A percentile compares a stretch with the other conserved stretches of the same genome.
These are phyloP conservation scores for Protodeltote pygarga DNA, from an alignment of 2,888 invertebrate genomes.

Conservation along the genomic window DNA sequence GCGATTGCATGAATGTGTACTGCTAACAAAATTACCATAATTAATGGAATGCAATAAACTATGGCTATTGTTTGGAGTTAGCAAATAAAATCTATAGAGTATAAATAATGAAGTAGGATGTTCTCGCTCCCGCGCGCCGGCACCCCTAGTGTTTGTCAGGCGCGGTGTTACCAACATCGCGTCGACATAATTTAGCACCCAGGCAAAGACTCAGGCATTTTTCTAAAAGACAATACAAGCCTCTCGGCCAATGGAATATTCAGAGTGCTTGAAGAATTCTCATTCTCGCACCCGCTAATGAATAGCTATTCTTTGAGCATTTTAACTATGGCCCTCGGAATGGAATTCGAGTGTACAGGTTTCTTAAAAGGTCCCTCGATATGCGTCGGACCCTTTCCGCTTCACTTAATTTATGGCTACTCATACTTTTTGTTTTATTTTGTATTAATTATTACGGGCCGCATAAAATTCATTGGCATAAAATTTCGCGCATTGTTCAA, in stretches of 20 bases:
- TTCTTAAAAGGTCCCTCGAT: conserved; percentile 85
- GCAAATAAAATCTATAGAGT: conserved; percentile 65
- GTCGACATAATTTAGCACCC: conserved; percentile 80
- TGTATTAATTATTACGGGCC: conserved; percentile 77
- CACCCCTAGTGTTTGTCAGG: conserved; percentile 60
- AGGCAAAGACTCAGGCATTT: conserved; percentile 74
- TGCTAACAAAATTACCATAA: conserved; percentile 42
- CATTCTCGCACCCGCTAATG: conserved; percentile 87
- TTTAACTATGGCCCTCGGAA: conserved; percentile 85
- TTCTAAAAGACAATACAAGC: conserved; percentile 84
- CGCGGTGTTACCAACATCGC: conserved; percentile 64
- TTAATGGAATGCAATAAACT: conserved; percentile 56
- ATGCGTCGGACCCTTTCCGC: conserved; percentile 84
- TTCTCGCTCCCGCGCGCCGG: conserved; percentile 51
- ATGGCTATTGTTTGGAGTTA: conserved; percentile 58
- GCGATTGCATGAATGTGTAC: conserved; percentile 23
- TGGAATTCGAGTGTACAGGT: conserved; percentile 85
- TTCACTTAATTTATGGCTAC: conserved; percentile 82
- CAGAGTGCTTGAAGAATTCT: conserved; percentile 84
- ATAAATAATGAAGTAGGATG: conserved; percentile 77
- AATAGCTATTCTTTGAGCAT: conserved; percentile 86
- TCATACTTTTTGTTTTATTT: conserved; percentile 73
- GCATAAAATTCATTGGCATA: too few relatives aligned
- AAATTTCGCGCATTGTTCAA: conserved; percentile 67
- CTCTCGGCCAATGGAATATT: conserved; percentile 79